Evolutionary conservation across 2,113 vertebrate genomes (phyloP).

Genomic region (Oncorhynchus kisutch): DNA sequence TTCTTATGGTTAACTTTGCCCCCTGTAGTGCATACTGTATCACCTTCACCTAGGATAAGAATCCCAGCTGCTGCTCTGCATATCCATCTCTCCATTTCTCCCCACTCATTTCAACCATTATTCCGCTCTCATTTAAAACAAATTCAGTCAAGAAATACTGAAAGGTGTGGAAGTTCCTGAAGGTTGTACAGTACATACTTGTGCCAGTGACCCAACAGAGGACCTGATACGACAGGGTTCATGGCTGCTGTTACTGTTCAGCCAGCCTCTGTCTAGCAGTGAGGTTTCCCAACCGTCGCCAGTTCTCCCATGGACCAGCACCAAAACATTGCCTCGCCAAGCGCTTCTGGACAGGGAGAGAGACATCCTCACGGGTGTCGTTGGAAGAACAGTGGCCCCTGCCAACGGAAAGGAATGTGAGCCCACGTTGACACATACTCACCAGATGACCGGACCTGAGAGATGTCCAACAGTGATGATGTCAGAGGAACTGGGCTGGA

Average conservation of each 20-base stretch:
- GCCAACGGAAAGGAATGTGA: slow-evolving; percentile 45
- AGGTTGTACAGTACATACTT: neutral
- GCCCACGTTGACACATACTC: slow-evolving; percentile 55
- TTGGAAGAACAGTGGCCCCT: neutral
- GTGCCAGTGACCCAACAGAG: neutral
- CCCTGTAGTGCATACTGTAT: too few species aligned
- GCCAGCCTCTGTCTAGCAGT: too few species aligned
- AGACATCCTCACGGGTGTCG: neutral
- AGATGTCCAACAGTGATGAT: slow-evolving; percentile 59
- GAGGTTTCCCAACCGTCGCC: too few species aligned
- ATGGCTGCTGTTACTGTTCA: neutral
- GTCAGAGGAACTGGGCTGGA: slow-evolving; percentile 47
- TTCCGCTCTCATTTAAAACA: neutral
- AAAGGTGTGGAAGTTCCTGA: neutral
- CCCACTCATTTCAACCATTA: too few species aligned
- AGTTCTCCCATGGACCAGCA: neutral
- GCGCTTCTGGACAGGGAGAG: neutral
- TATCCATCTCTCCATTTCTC: too few species aligned
- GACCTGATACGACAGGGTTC: neutral
- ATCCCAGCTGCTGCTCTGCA: too few species aligned
- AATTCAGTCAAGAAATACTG: neutral
- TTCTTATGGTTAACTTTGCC: too few species aligned
- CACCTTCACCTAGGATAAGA: too few species aligned
- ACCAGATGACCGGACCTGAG: slow-evolving; percentile 63
- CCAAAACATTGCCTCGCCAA: neutral